phyloP scores from a whole-genome alignment of 2,113 vertebrate genomes.

The Rhynchopsitta pachyrhyncha region DNA sequence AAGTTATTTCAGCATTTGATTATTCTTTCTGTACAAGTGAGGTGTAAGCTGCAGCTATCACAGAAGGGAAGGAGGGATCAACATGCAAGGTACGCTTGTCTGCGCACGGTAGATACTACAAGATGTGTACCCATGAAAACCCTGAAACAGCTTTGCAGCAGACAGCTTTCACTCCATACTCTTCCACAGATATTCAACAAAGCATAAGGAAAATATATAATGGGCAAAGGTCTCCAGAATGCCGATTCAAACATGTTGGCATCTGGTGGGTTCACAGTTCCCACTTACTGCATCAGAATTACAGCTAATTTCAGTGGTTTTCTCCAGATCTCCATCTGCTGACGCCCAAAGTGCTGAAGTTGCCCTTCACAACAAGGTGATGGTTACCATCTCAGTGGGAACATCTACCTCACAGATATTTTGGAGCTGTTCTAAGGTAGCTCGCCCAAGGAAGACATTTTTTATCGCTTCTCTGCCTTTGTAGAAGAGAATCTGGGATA shows the following conservation, averaged over 20 bases:
- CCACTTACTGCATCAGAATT: neutral
- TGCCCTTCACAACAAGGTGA: neutral
- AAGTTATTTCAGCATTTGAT: neutral
- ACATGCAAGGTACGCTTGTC: neutral
- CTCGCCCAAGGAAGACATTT: neutral
- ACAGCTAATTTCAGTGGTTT: neutral
- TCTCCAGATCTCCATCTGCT: neutral
- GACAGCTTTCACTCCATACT: neutral
- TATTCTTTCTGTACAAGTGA: neutral
- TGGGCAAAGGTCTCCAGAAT: neutral
- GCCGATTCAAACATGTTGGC: fast-evolving
- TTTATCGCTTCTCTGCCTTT: neutral
- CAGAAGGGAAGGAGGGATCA: neutral
- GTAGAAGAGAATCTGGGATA: neutral
- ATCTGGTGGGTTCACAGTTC: neutral
- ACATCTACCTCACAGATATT: neutral
- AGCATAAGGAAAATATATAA: neutral
- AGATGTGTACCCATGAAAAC: fast-evolving
- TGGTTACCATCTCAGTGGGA: fast-evolving
- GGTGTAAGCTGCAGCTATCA: neutral
- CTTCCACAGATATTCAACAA: neutral
- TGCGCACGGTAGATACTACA: neutral
- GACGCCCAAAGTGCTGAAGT: neutral
- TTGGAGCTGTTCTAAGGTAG: neutral
- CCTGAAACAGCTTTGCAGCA: neutral